Base-by-base conservation (phyloP, 2,797 vertebrate genomes). In the Sebastes alutus region DNA sequence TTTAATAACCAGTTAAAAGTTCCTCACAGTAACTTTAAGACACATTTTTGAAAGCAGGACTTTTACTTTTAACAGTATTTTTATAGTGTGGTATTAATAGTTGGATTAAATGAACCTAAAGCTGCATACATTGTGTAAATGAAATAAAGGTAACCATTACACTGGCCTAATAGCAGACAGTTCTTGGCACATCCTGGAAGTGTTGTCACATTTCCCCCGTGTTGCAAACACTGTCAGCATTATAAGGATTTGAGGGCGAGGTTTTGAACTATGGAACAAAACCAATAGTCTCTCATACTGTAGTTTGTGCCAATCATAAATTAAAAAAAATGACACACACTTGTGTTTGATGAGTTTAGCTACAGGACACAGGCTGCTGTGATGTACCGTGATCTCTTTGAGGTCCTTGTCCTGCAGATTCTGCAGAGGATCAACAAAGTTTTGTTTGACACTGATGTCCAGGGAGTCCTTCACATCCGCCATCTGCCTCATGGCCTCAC, bases 381-480 rank as follows among this genome's bases (percentile, higher is more conserved):
- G 20, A n/a, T 5, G 71, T 87, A 99, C 98, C 95, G 92, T 96
- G 86, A 99, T 98, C 94, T 99, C 97, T 91, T 96, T 99, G 60
- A 99, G 95, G 89, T 99, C 98, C 93, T 99, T 98, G 83, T 99
- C 98, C 85, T 99, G 97, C 54, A 99, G 74, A 69, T 95, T 94
- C 91, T 99, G 98, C 67, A 99, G 93, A 0, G 98, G 97, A 82
- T 98, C 97, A 46, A 98, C 96, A 83, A 98, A 99, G 85, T 98
- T 99, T 85, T 98, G 97, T 89, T 98, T 99, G 82, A 99, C 97
- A 0, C 90, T 96, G 85, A 99, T 98, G 92, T 99, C 97, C 62
- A 99, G 96, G 0, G 97, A 96, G 66, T 99, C 97, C 80, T 99
- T 99, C 87, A 99, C 96, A 23, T 98, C 97, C 0, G 96, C 97